Conservation (phyloP, 2,113 vertebrate species). For the Thunnus maccoyii region DNA sequence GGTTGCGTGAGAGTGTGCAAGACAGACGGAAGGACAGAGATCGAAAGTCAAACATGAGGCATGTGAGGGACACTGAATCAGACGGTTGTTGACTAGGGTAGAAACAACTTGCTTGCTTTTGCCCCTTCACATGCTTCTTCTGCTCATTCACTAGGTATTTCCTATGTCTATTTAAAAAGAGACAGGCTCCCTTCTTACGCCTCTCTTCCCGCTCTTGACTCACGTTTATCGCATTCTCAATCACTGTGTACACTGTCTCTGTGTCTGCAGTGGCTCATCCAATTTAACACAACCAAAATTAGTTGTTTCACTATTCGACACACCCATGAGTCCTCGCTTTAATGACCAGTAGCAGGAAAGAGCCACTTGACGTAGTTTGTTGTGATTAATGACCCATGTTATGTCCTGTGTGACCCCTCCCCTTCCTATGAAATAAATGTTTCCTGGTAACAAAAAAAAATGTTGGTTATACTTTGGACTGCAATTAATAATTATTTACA, state of each 20-base stretch:
- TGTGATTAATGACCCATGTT: slow-evolving; percentile 19
- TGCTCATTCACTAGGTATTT: slow-evolving; percentile 59
- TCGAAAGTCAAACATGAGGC: background rate
- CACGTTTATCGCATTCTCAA: slow-evolving; percentile 18
- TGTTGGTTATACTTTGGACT: background rate
- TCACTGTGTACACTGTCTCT: slow-evolving; percentile 10
- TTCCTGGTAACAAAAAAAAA: slow-evolving; percentile 27
- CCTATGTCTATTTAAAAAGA: slow-evolving; percentile 51
- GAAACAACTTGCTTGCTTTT: slow-evolving; percentile 29
- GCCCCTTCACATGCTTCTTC: slow-evolving; percentile 1
- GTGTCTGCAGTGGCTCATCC: slow-evolving; percentile 1
- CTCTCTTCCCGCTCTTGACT: slow-evolving; percentile 50
- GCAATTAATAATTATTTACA: background rate
- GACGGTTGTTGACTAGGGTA: slow-evolving; percentile 3
- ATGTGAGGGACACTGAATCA: slow-evolving; percentile 31
- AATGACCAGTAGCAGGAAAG: slow-evolving; percentile 19
- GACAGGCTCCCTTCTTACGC: slow-evolving; percentile 9
- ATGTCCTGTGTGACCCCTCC: slow-evolving; percentile 47
- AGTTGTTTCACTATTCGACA: background rate
- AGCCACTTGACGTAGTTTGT: slow-evolving; percentile 12
- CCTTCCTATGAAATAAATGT: slow-evolving; percentile 50
- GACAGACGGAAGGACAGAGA: background rate
- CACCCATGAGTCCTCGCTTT: slow-evolving; percentile 14
- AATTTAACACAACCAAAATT: background rate
- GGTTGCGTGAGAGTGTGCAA: slow-evolving; percentile 28